Evolutionary conservation across 1,140 invertebrate species (phyloP), one percentile per base, ranked within the genome.

Genomic region (Drosophila nebulosa): DNA sequence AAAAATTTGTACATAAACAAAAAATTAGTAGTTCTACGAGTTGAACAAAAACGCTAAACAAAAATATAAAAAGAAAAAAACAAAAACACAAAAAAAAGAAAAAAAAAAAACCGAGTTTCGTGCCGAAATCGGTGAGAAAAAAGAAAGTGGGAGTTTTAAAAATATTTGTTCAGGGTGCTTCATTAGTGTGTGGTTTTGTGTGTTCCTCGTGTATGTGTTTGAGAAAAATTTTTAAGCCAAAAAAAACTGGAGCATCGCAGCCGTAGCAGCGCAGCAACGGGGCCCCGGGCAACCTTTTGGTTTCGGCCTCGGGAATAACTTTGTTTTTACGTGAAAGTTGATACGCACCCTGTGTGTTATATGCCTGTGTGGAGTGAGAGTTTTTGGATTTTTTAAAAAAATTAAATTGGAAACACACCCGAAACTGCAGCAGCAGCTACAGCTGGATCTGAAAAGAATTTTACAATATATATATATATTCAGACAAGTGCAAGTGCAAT

Each of bases 1-100:
- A 74, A 85, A 86, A 78, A 86, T 88, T 59, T 69, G 71, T 73
- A 79, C 81, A 81, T 83, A 83, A 90, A 90, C 86, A 90, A 90
- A 90, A 90, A 90, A 90, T 90, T 90, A 90, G 86, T 76, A 78
- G 81, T 67, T 78, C 67, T 53, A 63, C 64, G 64, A 76, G 74
- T 78, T 74, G 56, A 53, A 59, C 60, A 58, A 63, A 86, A 76
- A 62, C 30, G 9, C 30, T 32, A 70, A 59, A 71, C 12, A 7
- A 63, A 52, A 32, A 53, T 12, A 16, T 26, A 50, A 16, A 46
- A 7, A 16, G 36, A n/a, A 57, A 46, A 16, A 39, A 18, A 21
- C 9, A n/a, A 26, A 53, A 51, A 56, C 12, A 6, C 7, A n/a
- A 55, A 14, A 12, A 26, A 27, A 32, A 27, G 21, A 57, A 35